A percentile compares a stretch with the other conserved stretches of the same genome.
Conservation (phyloP, 2,113 vertebrate genomes). For the Ceuthmochares aereus region DNA sequence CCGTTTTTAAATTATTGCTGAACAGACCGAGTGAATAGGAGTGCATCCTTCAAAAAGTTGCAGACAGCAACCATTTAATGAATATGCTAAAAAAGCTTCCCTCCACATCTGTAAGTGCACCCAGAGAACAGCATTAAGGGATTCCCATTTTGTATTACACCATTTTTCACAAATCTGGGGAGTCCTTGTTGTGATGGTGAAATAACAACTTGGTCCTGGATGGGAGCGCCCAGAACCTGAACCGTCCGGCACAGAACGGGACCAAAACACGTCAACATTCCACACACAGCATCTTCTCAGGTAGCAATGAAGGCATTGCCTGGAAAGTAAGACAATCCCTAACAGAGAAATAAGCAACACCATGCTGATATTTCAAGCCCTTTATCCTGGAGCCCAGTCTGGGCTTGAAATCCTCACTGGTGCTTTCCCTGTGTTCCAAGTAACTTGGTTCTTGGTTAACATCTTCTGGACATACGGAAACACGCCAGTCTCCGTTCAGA, state of each 20-base stretch:
- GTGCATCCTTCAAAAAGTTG: not conserved
- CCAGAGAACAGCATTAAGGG: not conserved
- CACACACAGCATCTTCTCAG: rapidly evolving
- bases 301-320: rapidly evolving
- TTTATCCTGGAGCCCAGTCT: rapidly evolving
- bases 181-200: not conserved
- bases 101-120: not conserved
- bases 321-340: not conserved
- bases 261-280: rapidly evolving
- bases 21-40: not conserved
- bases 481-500: not conserved
- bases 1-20: not conserved
- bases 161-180: not conserved
- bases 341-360: rapidly evolving
- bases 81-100: not conserved
- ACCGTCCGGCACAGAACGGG: rapidly evolving
- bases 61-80: rapidly evolving
- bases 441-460: not conserved
- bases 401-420: not conserved
- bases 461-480: not conserved
- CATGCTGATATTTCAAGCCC: not conserved
- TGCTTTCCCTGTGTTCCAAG: not conserved
- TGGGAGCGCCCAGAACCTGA: not conserved
- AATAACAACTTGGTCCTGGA: not conserved
- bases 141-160: not conserved